Evolutionary conservation across 2,888 invertebrate species (phyloP), one percentile per base, ranked within the genome.

Genomic region (Tetanocera ferruginea): DNA sequence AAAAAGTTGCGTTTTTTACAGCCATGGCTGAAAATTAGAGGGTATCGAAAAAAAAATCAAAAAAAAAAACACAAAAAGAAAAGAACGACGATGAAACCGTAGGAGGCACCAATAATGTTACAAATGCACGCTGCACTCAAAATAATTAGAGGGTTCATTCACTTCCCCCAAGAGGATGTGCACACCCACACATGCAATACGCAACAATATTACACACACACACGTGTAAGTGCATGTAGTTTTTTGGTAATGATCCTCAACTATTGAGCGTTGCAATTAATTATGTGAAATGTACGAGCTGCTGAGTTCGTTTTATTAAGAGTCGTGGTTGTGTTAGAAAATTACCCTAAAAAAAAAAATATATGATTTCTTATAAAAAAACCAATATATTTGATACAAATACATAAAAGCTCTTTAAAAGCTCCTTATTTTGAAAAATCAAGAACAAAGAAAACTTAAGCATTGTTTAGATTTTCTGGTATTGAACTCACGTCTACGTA

Each of bases 61-160:
- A 52, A 19, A 55, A 55, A 55, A 55, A 55, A 19, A 23, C 5
- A 52, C 3, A 19, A 52, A 52, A 52, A 17, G 17, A 37, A 37
- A 37, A 8, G 1, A 43, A 43, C 1, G 14, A 43, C 43, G 43
- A 11, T 23, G 28, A 60, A 28, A 60, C 60, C 60, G 28, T 60
- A 60, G 60, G 28, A 60, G 60, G 31, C 34, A 66, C 37, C 64
- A 66, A 9, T 5, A 55, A 23, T 55, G 8, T n/a, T 19, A 11
- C 55, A 19, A 19, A 55, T 19, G 34, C 34, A 31, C 31, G 19
- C 34, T 66, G 64, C 64, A 66, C n/a, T 34, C 64, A n/a, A 66
- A 66, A 66, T 66, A 66, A 66, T 66, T 66, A 66, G 64, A 66
- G 64, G 64, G 64, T 66, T 66, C 64, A 66, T 66, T 66, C 34